These are phyloP conservation scores for Turnix velox DNA, from an alignment of 2,113 vertebrate genomes.

Conservation along the genomic window DNA sequence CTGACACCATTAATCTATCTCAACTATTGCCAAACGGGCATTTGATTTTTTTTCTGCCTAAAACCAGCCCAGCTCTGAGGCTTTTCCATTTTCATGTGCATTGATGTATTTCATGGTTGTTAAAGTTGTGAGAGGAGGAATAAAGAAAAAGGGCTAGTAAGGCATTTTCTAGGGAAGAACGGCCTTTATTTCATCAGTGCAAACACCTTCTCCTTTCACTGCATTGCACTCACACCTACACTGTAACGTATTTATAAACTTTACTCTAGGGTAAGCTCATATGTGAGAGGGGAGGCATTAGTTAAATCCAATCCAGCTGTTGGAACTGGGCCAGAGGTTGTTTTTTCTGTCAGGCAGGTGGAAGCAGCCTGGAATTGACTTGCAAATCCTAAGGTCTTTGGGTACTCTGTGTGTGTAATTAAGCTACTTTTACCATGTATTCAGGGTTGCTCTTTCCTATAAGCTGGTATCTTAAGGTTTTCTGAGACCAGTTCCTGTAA, in stretches of 20 bases:
- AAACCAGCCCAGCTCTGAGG: not conserved
- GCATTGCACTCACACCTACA: not conserved
- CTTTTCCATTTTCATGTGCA: not conserved
- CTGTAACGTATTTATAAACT: not conserved
- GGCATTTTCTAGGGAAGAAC: not conserved
- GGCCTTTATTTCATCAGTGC: not conserved
- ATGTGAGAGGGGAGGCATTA: not conserved
- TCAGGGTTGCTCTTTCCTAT: not conserved
- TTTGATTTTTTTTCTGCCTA: not conserved
- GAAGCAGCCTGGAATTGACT: constrained; percentile 6
- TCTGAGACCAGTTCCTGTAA: not conserved
- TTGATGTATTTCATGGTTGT: not conserved
- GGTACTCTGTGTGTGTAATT: not conserved
- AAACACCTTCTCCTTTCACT: not conserved
- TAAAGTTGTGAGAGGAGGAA: not conserved
- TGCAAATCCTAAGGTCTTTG: not conserved
- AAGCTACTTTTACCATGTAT: not conserved
- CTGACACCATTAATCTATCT: not conserved
- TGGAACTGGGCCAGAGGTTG: not conserved
- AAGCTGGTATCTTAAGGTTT: not conserved
- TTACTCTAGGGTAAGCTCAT: not conserved
- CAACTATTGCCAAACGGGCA: not conserved
- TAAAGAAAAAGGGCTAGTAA: not conserved
- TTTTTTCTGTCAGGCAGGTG: constrained; percentile 6
- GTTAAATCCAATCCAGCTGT: constrained; percentile 6